A percentile compares a stretch with the other conserved stretches of the same genome.
These are phyloP conservation scores for Ametastegia equiseti DNA, from an alignment of 2,888 invertebrate genomes.

Conservation along the genomic window DNA sequence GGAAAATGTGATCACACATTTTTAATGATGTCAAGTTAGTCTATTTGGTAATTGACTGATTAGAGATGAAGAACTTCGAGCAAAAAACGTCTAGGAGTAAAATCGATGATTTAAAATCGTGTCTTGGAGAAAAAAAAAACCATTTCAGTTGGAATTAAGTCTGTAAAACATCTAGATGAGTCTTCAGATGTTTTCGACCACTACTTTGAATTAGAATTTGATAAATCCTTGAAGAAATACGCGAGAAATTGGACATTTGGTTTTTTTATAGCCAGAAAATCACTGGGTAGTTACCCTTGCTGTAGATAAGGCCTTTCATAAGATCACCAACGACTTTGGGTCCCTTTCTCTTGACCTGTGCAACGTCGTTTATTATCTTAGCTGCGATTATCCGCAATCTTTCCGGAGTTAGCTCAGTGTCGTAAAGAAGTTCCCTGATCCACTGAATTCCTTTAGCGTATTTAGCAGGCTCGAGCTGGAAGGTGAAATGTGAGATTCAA, in stretches of 20 bases:
- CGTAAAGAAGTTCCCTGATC: constrained; percentile 86
- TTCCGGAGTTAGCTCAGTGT: constrained; percentile 85
- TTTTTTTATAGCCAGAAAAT: neutral
- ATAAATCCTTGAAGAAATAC: neutral
- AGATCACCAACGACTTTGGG: constrained; percentile 82
- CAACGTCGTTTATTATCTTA: constrained; percentile 89
- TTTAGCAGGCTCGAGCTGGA: constrained; percentile 86
- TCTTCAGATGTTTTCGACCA: no score
- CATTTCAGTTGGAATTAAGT: no score
- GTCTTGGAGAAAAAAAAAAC: no score
- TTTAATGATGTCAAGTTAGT: constrained; percentile 46
- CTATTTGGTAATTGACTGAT: no score
- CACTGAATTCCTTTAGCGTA: constrained; percentile 87
- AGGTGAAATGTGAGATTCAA: constrained; percentile 51
- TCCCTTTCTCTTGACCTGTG: constrained; percentile 86
- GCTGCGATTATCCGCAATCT: constrained; percentile 87
- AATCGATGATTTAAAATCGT: no score
- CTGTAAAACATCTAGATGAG: no score
- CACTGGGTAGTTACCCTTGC: constrained; percentile 76
- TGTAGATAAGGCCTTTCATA: constrained; percentile 80
- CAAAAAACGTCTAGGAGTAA: no score
- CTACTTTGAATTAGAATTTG: no score
- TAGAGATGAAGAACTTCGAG: no score
- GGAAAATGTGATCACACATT: constrained; percentile 30
- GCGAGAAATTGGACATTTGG: neutral